Base-by-base conservation (phyloP, 2,797 vertebrate genomes). In the Pipistrellus nathusii region DNA sequence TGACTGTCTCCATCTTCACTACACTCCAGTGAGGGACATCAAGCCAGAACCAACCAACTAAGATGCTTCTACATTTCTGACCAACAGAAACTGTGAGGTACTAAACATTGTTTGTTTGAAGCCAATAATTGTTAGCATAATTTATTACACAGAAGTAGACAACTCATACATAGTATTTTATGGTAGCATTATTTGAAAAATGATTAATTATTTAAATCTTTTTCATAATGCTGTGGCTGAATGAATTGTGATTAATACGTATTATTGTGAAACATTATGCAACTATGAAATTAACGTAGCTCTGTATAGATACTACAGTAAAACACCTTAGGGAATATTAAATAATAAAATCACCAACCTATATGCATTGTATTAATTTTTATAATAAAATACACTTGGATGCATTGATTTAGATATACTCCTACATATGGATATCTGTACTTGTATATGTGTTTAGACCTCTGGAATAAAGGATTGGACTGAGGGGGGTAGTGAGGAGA, bases 121-220 rank as follows among this genome's bases (percentile, higher is more conserved):
- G 64, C 20, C 25, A 88, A 3, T 78, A 55, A 44, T 12, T 80
- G 84, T 94, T 59, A 57, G 14, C 3, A 20, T 51, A 80, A 57
- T 89, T 75, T 53, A 5, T 82, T 27, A 38, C 35, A 1, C 1
- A 23, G 30, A 48, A 64, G 10, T 55, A 89, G 51, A 88, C 23
- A 27, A 46, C n/a, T 27, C 64, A 23, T 13, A 23, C 7, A 86
- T 0, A 59, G 35, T 32, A 46, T 75, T 77, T 85, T 81, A 82
- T 85, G 88, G 18, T 35, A 38, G 32, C 8, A 69, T 66, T 64
- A 55, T 30, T 93, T 51, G 5, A 95, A 96, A 86, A 90, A 93
- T 83, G 8, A 84, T 32, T 88, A 94, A 38, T 5, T 78, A 71
- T 46, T 71, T 82, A 75, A 80, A 68, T 90, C 77, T 82, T 11